These are phyloP conservation scores for Tricholaema leucomelas DNA, from an alignment of 2,113 vertebrate species.

Conservation along the genomic window DNA sequence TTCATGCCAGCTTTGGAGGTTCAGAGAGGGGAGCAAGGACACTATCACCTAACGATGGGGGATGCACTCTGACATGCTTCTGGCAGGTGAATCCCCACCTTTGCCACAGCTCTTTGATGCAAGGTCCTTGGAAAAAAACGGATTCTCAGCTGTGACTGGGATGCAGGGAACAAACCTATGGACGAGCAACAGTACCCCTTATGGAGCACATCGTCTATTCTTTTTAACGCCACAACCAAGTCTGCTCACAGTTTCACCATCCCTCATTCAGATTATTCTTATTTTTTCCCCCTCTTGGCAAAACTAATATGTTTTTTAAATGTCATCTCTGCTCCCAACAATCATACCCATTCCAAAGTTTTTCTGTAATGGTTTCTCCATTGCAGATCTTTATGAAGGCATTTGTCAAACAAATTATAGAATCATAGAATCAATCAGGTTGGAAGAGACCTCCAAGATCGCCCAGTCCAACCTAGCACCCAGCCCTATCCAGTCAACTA, in stretches of 20 bases:
- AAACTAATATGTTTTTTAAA: background rate
- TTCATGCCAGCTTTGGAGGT: background rate
- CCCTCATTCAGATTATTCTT: background rate
- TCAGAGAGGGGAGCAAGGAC: background rate
- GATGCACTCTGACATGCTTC: accelerated
- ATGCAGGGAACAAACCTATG: background rate
- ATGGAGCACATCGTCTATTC: background rate
- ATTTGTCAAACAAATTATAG: too few species aligned
- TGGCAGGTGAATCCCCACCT: background rate
- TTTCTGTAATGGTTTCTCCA: background rate
- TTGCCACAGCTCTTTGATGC: background rate
- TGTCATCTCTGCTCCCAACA: background rate
- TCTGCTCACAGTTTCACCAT: background rate
- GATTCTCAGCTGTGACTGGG: background rate
- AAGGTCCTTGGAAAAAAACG: background rate
- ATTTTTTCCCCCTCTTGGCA: background rate
- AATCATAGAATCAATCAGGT: too few species aligned
- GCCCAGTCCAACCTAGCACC: too few species aligned
- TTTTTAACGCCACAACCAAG: background rate
- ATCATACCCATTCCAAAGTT: background rate
- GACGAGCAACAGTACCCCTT: background rate
- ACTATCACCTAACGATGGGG: accelerated
- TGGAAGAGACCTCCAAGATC: too few species aligned
- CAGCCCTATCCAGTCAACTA: too few species aligned
- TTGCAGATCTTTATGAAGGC: background rate